Evolutionary conservation across 1,140 invertebrate genomes (phyloP), one percentile per base, ranked within the genome.

Genomic region (Dryas iulia): DNA sequence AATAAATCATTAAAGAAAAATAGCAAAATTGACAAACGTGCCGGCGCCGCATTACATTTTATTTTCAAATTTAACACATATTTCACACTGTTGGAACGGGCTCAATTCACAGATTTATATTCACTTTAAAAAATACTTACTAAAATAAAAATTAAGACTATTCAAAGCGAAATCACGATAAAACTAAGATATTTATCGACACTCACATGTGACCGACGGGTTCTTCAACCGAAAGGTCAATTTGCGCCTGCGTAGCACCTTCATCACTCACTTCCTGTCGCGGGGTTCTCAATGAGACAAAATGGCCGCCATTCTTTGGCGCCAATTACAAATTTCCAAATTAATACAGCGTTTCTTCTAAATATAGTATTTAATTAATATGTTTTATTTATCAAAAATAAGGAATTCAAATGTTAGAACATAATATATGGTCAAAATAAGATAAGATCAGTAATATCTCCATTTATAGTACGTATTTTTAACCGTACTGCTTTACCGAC

Each of bases 191-290:
- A 91, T 92, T 92, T 92, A 92, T 92, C 89, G 89, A 92, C 90
- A 92, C 91, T 92, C 90, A 92, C 91, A 92, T 92, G 91, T 92
- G 91, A 92, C 90, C 89, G 90, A 92, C 86, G 91, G 91, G 89
- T 91, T 92, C 90, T 92, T 92, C 88, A 92, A 92, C 89, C 91
- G 89, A 92, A 92, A 91, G 88, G 90, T 89, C 89, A 91, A 89
- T 92, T 92, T 92, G 90, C 91, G 91, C 91, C 90, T 92, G 91
- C 91, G 91, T 91, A 92, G 91, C 89, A 91, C 88, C 84, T 90
- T 87, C 81, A 86, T 91, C 82, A 90, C 83, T 92, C 90, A 90
- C 85, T 92, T 92, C 91, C 91, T 87, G 89, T 90, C 71, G 82
- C 79, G 90, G 91, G 91, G 91, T 90, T 91, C 88, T 81, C 91